phyloP scores from a whole-genome alignment of 2,888 invertebrate genomes.

The Marasmarcha lunaedactyla region DNA sequence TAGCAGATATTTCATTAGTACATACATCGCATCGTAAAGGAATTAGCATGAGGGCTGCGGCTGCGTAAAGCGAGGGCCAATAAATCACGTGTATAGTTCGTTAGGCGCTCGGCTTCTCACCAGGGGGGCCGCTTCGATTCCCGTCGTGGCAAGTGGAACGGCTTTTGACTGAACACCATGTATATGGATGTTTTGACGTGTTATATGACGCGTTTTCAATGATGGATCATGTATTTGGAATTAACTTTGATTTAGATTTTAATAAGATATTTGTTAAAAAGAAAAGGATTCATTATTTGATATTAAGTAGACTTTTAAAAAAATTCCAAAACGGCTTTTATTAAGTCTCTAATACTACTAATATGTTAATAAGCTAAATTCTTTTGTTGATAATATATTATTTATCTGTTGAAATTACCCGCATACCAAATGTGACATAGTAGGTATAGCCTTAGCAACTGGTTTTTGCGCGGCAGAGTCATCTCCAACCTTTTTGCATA shows the following conservation, averaged over 20 bases:
- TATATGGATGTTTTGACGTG: conserved; percentile 62
- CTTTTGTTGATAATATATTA: conserved; percentile 32
- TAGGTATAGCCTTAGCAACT: conserved; percentile 23
- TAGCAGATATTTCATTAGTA: conserved; percentile 34
- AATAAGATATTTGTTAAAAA: too few species aligned
- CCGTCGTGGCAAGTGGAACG: conserved; percentile 51
- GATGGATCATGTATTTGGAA: conserved; percentile 34
- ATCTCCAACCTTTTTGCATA: not conserved
- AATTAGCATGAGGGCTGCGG: conserved; percentile 51
- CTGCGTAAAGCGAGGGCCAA: conserved; percentile 23
- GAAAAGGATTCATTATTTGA: too few species aligned
- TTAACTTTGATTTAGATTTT: not conserved
- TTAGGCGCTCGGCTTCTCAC: conserved; percentile 55
- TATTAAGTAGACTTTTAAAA: too few species aligned
- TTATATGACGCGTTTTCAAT: conserved; percentile 36
- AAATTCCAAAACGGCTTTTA: too few species aligned
- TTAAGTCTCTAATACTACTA: too few species aligned
- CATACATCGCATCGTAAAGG: conserved; percentile 49
- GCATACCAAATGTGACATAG: conserved; percentile 18
- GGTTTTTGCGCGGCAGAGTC: conserved; percentile 20
- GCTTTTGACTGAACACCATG: conserved; percentile 51
- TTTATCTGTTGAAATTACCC: conserved; percentile 17
- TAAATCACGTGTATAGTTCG: conserved; percentile 62
- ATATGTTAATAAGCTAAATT: conserved; percentile 29
- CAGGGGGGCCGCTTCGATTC: conserved; percentile 56